Conservation (phyloP, 2,888 invertebrate species). For the Drosophila conformis region DNA sequence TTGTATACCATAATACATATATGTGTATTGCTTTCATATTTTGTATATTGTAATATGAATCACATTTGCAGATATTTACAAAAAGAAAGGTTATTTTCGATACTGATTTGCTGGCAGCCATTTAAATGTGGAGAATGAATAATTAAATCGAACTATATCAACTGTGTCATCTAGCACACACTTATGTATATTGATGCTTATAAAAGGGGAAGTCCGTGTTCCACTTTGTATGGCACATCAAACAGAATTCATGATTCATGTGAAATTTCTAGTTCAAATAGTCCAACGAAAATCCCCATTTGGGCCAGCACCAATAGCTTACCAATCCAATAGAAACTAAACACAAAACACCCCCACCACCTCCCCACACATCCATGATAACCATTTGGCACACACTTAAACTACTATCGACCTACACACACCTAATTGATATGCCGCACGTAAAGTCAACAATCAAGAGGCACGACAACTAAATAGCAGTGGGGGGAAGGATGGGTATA, state of each 20-base stretch:
- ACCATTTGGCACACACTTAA: conserved; percentile 42
- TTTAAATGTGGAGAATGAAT: background rate
- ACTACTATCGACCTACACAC: conserved; percentile 73
- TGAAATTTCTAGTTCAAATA: conserved; percentile 53
- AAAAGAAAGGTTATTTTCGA: background rate
- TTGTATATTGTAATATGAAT: background rate
- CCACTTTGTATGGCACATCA: conserved; percentile 27
- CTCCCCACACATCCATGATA: background rate
- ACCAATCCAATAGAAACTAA: conserved; percentile 12
- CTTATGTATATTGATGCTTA: background rate
- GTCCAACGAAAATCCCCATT: conserved; percentile 18
- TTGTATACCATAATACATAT: background rate
- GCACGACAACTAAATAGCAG: conserved; percentile 16
- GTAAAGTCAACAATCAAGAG: conserved; percentile 63
- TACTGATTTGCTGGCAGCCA: background rate
- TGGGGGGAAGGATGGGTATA: background rate
- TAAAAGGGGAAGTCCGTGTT: background rate
- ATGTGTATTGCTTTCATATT: background rate
- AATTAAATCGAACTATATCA: background rate
- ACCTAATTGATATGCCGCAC: conserved; percentile 72
- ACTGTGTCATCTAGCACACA: background rate
- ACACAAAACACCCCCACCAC: background rate
- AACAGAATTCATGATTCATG: conserved; percentile 50
- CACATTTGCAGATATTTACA: background rate
- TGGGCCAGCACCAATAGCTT: conserved; percentile 26